Base-by-base conservation (phyloP, 2,888 invertebrate species). In the Mystacides longicornis region DNA sequence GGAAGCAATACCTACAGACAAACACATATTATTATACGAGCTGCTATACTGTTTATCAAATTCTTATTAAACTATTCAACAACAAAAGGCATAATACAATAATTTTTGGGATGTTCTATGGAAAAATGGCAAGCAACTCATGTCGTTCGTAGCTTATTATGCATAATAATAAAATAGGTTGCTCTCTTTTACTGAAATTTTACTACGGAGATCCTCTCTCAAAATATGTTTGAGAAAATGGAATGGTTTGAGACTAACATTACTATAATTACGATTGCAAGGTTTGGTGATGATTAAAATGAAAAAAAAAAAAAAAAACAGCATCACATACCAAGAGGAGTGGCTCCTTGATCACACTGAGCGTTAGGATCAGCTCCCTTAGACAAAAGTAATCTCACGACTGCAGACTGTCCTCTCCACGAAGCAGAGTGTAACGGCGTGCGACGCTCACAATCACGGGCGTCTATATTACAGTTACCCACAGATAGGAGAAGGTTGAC, bases 261-360 rank as follows among this genome's bases (percentile, higher is more conserved):
- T n/a, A n/a, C n/a, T n/a, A n/a, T n/a, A n/a, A n/a, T n/a, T n/a
- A n/a, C n/a, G n/a, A n/a, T n/a, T 27, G 7, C 27, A 27, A 27
- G 5, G 11, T 5, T 27, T 5, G 27, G 27, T 7, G 27, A 27
- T 27, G 27, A 5, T 7, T 7, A 11, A 27, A 27, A 5, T 27
- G 27, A 27, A 27, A 7, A 27, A 11, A 27, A 7, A 27, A 27
- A 27, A 7, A 27, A 11, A 27, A 7, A 27, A 27, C 5, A 11
- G 5, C 11, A n/a, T n/a, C 19, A 31, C 33, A 31, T 3, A 82
- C 86, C 86, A 59, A 97, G 76, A 7, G 96, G 94, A 14, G 96
- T 95, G 48, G 96, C 96, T 20, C 96, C 96, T 75, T 95, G 95
- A 66, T 93, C 91, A 69, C 96, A 96, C 0, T 91, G 89, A 64